These are phyloP conservation scores for Pristionchus arcanus DNA, from an alignment of 2,888 invertebrate genomes.

Conservation along the genomic window DNA sequence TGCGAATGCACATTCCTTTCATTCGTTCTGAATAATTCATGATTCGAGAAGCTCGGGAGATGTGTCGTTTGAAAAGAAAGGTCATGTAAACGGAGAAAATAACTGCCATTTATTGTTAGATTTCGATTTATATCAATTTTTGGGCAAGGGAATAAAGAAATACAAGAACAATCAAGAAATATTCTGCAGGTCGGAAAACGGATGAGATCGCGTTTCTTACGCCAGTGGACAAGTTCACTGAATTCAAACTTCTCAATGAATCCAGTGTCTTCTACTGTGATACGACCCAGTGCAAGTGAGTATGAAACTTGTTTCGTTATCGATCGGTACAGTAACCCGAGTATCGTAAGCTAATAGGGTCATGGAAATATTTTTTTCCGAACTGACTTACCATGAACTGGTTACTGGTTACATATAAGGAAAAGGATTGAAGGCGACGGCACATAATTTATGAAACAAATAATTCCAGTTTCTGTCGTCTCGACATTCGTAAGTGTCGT, in stretches of 20 bases:
- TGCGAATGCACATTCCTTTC: not conserved
- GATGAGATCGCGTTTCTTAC: slow-evolving; percentile 54
- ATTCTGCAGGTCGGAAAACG: slow-evolving; percentile 53
- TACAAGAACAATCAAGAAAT: not conserved
- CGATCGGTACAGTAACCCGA: too few relatives aligned
- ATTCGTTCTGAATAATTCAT: slow-evolving; percentile 19
- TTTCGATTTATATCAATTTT: too few relatives aligned
- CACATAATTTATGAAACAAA: too few relatives aligned
- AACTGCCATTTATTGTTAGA: too few relatives aligned
- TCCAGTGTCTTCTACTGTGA: slow-evolving; percentile 68
- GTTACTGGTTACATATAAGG: too few relatives aligned
- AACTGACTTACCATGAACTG: too few relatives aligned
- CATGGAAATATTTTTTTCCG: too few relatives aligned
- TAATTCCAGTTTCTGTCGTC: slow-evolving; percentile 12
- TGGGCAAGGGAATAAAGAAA: too few relatives aligned
- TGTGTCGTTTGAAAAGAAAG: not conserved
- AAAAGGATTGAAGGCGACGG: too few relatives aligned
- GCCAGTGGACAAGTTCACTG: slow-evolving; percentile 58
- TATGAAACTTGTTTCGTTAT: not conserved
- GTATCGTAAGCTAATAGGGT: too few relatives aligned
- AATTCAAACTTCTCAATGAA: slow-evolving; percentile 65
- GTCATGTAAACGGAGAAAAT: not conserved
- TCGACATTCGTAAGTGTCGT: not conserved
- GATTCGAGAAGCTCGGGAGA: not conserved
- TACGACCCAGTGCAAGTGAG: slow-evolving; percentile 62